These are phyloP conservation scores for Lomographa bimaculata DNA, from an alignment of 2,888 invertebrate genomes.

Conservation along the genomic window DNA sequence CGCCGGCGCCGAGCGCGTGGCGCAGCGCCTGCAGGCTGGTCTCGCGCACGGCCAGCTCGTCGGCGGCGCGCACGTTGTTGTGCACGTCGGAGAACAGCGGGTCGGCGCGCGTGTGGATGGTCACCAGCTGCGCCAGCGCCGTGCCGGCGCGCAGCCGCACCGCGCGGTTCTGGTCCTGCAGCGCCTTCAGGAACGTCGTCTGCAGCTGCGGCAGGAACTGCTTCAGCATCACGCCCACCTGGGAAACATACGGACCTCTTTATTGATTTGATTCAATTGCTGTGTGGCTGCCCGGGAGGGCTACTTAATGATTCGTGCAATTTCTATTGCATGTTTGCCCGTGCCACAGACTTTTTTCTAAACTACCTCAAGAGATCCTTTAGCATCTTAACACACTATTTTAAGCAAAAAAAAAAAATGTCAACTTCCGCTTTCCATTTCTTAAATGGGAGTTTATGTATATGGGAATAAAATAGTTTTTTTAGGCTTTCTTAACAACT, in stretches of 20 bases:
- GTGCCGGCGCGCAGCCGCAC: conserved; percentile 95
- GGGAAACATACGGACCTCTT: no score
- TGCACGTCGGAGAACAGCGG: conserved; percentile 97
- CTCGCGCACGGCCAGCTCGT: conserved; percentile 94
- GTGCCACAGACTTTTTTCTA: no score
- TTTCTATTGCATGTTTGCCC: no score
- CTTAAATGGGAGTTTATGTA: no score
- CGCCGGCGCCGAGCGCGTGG: conserved; percentile 92
- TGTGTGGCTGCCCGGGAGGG: no score
- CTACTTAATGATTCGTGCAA: no score
- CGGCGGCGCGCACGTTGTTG: conserved; percentile 91
- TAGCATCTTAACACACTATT: background rate
- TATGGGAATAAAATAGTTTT: no score
- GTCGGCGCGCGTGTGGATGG: conserved; percentile 97
- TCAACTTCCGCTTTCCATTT: no score
- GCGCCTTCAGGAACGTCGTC: conserved; percentile 98
- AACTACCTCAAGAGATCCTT: conserved; percentile 7
- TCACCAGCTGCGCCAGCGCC: conserved; percentile 93
- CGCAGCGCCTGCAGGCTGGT: conserved; percentile 96
- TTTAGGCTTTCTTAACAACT: no score
- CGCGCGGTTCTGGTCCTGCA: conserved; percentile 93
- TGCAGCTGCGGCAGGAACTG: conserved; percentile 99
- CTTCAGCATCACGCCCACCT: conserved; percentile 97
- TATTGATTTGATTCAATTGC: no score
- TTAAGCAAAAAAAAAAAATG: no score